Base-by-base conservation (phyloP, 2,888 invertebrate species). In the Elmis aenea region DNA sequence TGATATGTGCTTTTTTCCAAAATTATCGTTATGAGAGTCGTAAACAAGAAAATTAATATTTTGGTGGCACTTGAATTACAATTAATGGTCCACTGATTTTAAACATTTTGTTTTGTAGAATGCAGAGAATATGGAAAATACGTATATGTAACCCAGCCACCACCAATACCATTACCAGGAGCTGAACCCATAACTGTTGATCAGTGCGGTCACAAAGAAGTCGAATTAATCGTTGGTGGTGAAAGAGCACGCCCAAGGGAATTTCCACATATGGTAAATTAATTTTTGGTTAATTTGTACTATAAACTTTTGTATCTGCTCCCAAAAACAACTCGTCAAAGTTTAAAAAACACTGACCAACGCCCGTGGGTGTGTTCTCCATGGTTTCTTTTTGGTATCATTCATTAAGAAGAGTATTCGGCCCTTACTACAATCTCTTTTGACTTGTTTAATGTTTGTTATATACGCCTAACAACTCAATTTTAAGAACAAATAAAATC, bases 201-300 rank as follows among this genome's bases (percentile, higher is more conserved):
- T 1, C 58, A 64, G 24, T 73, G 72, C 42, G 62, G 61, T 8
- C 64, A 69, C 36, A 53, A 64, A 3, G 64, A 61, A 16, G 59
- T 65, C 4, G 62, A 65, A 13, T 53, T 71, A 3, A 67, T 72
- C 42, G 58, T 71, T 35, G 71, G 71, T n/a, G 72, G 71, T 2
- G 50, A 48, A 1, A 50, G 51, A 32, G 67, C 70, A 3, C 54
- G 51, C 8, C 51, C 54, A 10, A 59, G 53, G 37, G 68, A 79
- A 45, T 81, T 77, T 54, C 79, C 80, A 3, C 80, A 81, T 44
- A 79, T 79, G 79, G 78, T 62, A 53, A 49, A 44, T 40, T 24
- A 21, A n/a, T n/a, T 15, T 21, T 13, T 9, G 1, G 33, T 26
- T 13, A 30, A 4, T 3, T 20, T 20, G 5, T 33, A 29, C 36